Evolutionary conservation across 2,888 invertebrate species (phyloP), one percentile per base, ranked within the genome.

Genomic region (Aphidius colemani): DNA sequence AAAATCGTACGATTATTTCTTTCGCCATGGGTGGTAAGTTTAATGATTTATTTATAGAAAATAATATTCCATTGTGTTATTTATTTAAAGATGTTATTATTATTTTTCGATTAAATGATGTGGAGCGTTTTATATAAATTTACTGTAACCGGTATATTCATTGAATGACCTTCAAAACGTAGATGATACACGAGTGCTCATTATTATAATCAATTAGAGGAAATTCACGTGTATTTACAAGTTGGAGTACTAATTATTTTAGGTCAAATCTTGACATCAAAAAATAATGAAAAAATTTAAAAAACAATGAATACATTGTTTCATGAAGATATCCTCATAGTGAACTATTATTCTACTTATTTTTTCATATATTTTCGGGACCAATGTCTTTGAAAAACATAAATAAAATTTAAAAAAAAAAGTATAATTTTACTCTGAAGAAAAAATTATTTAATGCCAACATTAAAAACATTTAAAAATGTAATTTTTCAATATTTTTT

Each of bases 21-120:
- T 61, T 72, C 71, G 65, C 68, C 69, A 80, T 80, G 80, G 75
- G 75, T 71, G 78, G 80, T 80, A 71, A 78, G 78, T 76, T 45
- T 13, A 18, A n/a, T 39, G 11, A 53, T n/a, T 7, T 5, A 53
- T n/a, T 43, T 6, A 45, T 11, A 9, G 8, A n/a, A 43, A 40
- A 53, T 50, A 41, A 46, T 41, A 40, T n/a, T 51, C 30, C 11
- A 6, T 11, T 59, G 43, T 45, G 2, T 7, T 59, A 39, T 18
- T 58, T 41, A 30, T 9, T n/a, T 43, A 51, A 51, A 59, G n/a
- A 53, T 18, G 1, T 45, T 57, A 43, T 44, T 18, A 46, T 30
- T 50, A 53, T 4, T 43, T 46, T 51, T 48, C 8, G 18, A 48
- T 40, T 2, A 56, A 30, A 13, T 55, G 18, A 18, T 39, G 53